Evolutionary conservation across 1,140 invertebrate species (phyloP), one percentile per base, ranked within the genome.

Genomic region (Amyelois transitella): DNA sequence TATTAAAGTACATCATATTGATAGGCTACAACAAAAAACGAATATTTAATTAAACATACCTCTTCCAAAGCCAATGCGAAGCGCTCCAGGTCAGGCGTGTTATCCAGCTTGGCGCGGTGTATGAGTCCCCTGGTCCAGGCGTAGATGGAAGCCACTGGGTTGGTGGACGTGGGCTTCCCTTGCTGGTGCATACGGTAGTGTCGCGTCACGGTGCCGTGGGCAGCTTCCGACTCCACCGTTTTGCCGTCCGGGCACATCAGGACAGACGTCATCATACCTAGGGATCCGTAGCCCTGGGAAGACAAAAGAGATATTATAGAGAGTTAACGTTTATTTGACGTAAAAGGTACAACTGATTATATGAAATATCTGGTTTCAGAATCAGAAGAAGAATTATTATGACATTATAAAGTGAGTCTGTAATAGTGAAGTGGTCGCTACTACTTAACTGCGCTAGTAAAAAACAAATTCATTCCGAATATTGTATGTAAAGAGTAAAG

Each of bases 251-350:
- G 96, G 84, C 96, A 97, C 88, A 97, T 92, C 24, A 98, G 89
- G 14, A 97, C 96, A 62, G 95, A 97, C 1, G 96, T 97, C 96
- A 98, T 97, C 90, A 98, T 92, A 38, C 96, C 96, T 14, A 97
- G 88, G 1, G 96, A 97, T 18, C 96, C 93, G 77, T 93, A 94
- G 72, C 95, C 96, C 91, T 97, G 93, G 0, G 48, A 18, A 12
- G 8, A 48, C n/a, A 19, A 55, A n/a, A n/a, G n/a, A n/a, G n/a
- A n/a, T n/a, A n/a, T n/a, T n/a, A n/a, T n/a, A n/a, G n/a, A n/a
- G n/a, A n/a, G n/a, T n/a, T n/a, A n/a, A n/a, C n/a, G n/a, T n/a
- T n/a, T n/a, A n/a, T n/a, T n/a, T n/a, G n/a, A n/a, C n/a, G n/a
- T n/a, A n/a, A n/a, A n/a, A n/a, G n/a, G n/a, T n/a, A n/a, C n/a